These are phyloP conservation scores for Alviniconcha strummeri DNA, from an alignment of 2,888 invertebrate species.

Conservation along the genomic window DNA sequence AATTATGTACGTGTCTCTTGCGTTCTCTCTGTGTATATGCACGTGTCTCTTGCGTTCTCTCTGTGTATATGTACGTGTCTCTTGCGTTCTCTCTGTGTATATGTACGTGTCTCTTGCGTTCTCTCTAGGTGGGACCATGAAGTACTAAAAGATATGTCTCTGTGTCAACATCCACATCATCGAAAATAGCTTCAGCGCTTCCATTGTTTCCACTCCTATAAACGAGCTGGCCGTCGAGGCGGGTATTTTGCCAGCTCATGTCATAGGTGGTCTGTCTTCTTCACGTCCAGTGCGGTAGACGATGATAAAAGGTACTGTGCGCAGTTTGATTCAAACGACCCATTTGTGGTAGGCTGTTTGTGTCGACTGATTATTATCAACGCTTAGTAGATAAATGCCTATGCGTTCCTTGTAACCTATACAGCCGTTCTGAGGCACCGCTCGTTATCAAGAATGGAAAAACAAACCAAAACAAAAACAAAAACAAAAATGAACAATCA, in stretches of 20 bases:
- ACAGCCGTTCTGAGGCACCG: no score
- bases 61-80: background rate
- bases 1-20: background rate
- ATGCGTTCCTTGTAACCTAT: no score
- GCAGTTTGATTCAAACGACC: no score
- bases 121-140: background rate
- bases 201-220: background rate
- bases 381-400: no score
- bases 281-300: background rate
- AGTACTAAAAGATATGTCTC: background rate
- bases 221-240: no score
- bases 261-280: background rate
- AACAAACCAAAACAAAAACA: no score
- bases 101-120: background rate
- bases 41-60: background rate
- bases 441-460: no score
- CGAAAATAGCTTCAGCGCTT: background rate
- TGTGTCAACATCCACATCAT: background rate
- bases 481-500: no score
- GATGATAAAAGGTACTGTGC: no score
- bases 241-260: background rate
- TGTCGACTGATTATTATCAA: no score
- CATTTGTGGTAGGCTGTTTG: no score
- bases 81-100: background rate
- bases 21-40: background rate